Evolutionary conservation across 1,140 invertebrate species (phyloP).

Genomic region (Ditylenchus dipsaci): DNA sequence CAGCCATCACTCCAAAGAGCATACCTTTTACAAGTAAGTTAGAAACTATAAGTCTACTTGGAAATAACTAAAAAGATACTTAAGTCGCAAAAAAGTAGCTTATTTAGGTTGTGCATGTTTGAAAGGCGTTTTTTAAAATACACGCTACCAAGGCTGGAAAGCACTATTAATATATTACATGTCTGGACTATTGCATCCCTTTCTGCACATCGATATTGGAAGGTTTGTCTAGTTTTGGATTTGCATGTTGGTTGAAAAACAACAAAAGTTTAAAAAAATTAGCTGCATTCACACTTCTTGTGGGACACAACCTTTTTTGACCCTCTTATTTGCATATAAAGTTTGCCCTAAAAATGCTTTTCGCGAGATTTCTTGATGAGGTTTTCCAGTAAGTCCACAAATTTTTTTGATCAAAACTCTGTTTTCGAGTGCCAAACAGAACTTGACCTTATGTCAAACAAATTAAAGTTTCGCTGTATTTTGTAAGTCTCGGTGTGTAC

Average conservation of each 20-base stretch:
- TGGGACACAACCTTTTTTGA: too few relatives aligned
- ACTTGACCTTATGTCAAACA: too few relatives aligned
- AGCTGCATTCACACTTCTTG: too few relatives aligned
- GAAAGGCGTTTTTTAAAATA: constrained; percentile 53
- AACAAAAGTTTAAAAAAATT: too few relatives aligned
- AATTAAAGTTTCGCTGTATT: too few relatives aligned
- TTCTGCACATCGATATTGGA: constrained; percentile 57
- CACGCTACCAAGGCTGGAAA: constrained; percentile 49
- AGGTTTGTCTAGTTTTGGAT: constrained; percentile 33
- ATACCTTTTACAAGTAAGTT: constrained; percentile 46
- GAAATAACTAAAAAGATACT: constrained; percentile 9
- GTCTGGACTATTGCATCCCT: constrained; percentile 57
- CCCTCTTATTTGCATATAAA: too few relatives aligned
- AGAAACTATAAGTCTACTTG: not conserved
- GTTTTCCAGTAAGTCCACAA: too few relatives aligned
- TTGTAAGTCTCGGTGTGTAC: too few relatives aligned
- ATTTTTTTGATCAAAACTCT: too few relatives aligned
- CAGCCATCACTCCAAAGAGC: constrained; percentile 49
- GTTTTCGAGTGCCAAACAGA: too few relatives aligned
- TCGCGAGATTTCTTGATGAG: too few relatives aligned
- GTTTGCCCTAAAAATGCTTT: constrained; percentile 5
- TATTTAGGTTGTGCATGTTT: constrained; percentile 47
- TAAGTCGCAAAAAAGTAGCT: constrained; percentile 4
- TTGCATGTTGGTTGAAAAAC: too few relatives aligned
- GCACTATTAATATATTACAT: constrained; percentile 51